Conservation (phyloP, 1,140 invertebrate species). For the Mactra quadrangularis region DNA sequence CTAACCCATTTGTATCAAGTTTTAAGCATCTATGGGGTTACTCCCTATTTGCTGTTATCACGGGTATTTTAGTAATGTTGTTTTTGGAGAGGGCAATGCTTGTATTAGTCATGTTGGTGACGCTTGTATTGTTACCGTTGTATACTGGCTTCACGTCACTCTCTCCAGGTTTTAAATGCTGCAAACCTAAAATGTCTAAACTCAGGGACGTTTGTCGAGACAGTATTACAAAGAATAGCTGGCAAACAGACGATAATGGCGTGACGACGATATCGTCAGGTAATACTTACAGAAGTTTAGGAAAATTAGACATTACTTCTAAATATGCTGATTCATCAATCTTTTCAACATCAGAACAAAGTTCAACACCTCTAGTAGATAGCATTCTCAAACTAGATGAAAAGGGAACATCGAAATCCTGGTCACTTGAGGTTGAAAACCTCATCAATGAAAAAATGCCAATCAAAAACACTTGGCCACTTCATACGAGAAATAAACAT, state of each 20-base stretch:
- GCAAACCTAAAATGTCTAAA: slow-evolving; percentile 33
- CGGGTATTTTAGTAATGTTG: slow-evolving; percentile 58
- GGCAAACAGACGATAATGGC: slow-evolving; percentile 6
- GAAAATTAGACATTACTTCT: slow-evolving; percentile 8
- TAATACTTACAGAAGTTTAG: slow-evolving; percentile 49
- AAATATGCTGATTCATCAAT: background rate
- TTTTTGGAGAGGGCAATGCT: slow-evolving; percentile 66
- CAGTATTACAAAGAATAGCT: slow-evolving; percentile 9
- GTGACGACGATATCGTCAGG: slow-evolving; percentile 19
- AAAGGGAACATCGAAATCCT: slow-evolving; percentile 37
- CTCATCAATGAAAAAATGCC: slow-evolving; percentile 8
- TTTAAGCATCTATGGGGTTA: slow-evolving; percentile 77
- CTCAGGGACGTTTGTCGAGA: background rate
- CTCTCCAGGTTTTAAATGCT: slow-evolving; percentile 61
- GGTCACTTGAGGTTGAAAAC: slow-evolving; percentile 32
- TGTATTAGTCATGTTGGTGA: slow-evolving; percentile 69
- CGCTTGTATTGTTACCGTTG: slow-evolving; percentile 69
- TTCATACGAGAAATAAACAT: background rate
- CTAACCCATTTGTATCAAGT: slow-evolving; percentile 77
- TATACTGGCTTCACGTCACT: slow-evolving; percentile 77
- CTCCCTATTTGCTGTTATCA: slow-evolving; percentile 65
- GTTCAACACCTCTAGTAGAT: background rate
- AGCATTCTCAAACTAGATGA: background rate
- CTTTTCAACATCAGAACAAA: background rate
- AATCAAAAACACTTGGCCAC: slow-evolving; percentile 2